Evolutionary conservation across 2,888 invertebrate species (phyloP).

Genomic region (Sipha maydis): DNA sequence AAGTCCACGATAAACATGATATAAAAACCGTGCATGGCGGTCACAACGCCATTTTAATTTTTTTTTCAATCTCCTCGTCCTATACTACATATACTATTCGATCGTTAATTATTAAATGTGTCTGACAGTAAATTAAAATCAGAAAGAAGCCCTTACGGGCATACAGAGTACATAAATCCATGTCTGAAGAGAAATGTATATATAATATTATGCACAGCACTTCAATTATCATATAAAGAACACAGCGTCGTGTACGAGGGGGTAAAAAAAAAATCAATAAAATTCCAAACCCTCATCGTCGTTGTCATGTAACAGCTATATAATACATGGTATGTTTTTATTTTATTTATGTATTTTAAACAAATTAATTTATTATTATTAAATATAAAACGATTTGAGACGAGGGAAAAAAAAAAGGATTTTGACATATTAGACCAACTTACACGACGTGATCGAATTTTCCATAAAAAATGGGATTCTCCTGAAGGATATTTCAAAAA

Average conservation of each 20-base stretch:
- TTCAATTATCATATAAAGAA: slow-evolving; percentile 43
- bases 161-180: not conserved
- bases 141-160: not conserved
- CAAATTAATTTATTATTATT: slow-evolving; percentile 24
- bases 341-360: not conserved
- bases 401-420: not conserved
- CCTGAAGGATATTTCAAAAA: too few relatives aligned
- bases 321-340: not conserved
- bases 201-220: slow-evolving; percentile 32
- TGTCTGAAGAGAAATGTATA: slow-evolving; percentile 17
- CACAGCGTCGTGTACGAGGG: slow-evolving; percentile 8
- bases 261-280: slow-evolving; percentile 37
- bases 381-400: not conserved
- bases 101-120: slow-evolving; percentile 42
- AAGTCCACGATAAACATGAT: not conserved
- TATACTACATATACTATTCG: not conserved
- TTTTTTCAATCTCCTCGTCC: not conserved
- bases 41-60: not conserved
- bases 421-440: too few relatives aligned
- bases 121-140: slow-evolving; percentile 3
- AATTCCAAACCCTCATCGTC: not conserved
- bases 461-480: too few relatives aligned
- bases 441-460: too few relatives aligned
- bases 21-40: not conserved
- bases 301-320: not conserved